phyloP scores from a whole-genome alignment of 2,113 vertebrate species.

The Polypterus bichir region DNA sequence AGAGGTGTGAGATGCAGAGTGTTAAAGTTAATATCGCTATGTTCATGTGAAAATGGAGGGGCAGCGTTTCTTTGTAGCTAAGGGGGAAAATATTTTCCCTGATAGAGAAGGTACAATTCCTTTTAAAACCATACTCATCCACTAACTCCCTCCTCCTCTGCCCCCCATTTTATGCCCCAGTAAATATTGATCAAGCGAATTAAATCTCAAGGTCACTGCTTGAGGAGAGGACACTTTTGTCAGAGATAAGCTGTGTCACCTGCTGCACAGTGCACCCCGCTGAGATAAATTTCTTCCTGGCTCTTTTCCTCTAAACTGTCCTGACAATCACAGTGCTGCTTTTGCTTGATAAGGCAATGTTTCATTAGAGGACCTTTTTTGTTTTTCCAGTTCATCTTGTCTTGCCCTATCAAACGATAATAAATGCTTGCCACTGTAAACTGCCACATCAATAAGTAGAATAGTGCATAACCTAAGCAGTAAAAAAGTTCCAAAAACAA shows the following conservation, averaged over 20 bases:
- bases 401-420: too few relatives aligned
- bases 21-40: too few relatives aligned
- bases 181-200: slow-evolving; percentile 41
- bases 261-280: background rate
- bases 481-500: too few relatives aligned
- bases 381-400: too few relatives aligned
- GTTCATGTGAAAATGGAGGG: too few relatives aligned
- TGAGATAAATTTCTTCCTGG: background rate
- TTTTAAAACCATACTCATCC: background rate
- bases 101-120: too few relatives aligned
- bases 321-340: background rate
- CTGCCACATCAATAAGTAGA: too few relatives aligned
- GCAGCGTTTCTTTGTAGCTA: too few relatives aligned
- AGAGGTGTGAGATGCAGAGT: too few relatives aligned
- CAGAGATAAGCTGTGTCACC: slow-evolving; percentile 19
- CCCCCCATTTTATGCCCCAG: slow-evolving; percentile 21
- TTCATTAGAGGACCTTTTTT: background rate
- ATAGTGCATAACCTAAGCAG: too few relatives aligned
- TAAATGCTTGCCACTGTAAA: too few relatives aligned
- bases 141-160: background rate
- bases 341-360: background rate
- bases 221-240: slow-evolving; percentile 2
- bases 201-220: slow-evolving; percentile 34
- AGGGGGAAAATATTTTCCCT: too few relatives aligned
- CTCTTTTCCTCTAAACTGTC: background rate